Conservation (phyloP, 2,113 vertebrate genomes). For the Cheilinus undulatus region DNA sequence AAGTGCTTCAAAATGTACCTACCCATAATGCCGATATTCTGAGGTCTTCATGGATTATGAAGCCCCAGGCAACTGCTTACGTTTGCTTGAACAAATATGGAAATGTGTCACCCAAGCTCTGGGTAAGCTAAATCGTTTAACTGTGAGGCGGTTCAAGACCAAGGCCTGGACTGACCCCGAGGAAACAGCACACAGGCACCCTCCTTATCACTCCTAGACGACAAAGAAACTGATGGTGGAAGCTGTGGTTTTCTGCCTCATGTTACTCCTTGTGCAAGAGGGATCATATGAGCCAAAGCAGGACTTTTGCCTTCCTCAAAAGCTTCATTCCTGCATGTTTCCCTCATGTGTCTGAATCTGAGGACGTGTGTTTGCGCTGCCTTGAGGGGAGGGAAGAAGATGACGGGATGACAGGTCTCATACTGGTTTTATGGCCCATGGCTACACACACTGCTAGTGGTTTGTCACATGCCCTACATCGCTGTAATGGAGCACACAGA, state of each 20-base stretch:
- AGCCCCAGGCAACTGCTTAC: too few relatives aligned
- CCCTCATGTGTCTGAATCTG: constrained; percentile 16
- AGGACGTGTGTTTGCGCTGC: not conserved
- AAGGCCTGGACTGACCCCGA: constrained; percentile 18
- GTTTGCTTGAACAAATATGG: too few relatives aligned
- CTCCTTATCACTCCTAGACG: constrained; percentile 13
- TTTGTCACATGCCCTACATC: constrained; percentile 58
- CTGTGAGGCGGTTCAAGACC: not conserved
- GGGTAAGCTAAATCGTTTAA: constrained; percentile 20
- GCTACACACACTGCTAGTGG: constrained; percentile 30
- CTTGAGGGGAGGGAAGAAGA: constrained; percentile 5
- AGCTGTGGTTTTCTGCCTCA: constrained; percentile 12
- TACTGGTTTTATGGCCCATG: constrained; percentile 25
- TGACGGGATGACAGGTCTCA: constrained; percentile 15
- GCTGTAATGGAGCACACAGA: constrained; percentile 54
- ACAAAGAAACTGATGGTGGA: not conserved
- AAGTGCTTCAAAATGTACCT: too few relatives aligned
- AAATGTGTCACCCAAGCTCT: constrained; percentile 61
- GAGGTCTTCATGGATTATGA: too few relatives aligned
- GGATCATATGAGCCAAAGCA: not conserved
- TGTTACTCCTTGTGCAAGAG: constrained; percentile 9
- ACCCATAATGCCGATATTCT: too few relatives aligned
- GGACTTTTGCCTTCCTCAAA: constrained; percentile 11
- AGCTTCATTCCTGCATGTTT: not conserved
- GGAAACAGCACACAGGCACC: constrained; percentile 9